phyloP scores from a whole-genome alignment of 2,888 invertebrate species.

The Heteromyza rotundicornis region DNA sequence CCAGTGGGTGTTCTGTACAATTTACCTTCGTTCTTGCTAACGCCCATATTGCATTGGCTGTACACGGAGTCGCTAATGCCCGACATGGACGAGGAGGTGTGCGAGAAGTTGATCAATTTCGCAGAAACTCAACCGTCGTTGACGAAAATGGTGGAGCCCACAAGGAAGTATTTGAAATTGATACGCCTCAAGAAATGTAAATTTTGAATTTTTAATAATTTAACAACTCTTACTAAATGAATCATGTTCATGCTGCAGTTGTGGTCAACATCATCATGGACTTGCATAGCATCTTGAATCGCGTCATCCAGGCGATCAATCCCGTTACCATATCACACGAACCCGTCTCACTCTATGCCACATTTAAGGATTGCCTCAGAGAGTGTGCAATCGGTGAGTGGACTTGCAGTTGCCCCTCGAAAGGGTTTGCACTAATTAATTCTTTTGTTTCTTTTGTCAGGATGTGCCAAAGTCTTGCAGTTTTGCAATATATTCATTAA shows the following conservation, averaged over 20 bases:
- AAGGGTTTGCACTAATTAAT: not conserved
- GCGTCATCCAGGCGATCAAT: conserved; percentile 68
- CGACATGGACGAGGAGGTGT: conserved; percentile 67
- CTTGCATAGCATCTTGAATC: conserved; percentile 69
- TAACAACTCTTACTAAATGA: no score
- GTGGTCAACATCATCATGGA: conserved; percentile 70
- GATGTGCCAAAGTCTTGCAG: conserved; percentile 66
- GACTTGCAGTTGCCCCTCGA: not conserved
- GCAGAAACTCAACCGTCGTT: conserved; percentile 67
- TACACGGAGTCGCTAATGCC: conserved; percentile 71
- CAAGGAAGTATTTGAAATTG: conserved; percentile 69
- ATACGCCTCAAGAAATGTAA: conserved; percentile 71
- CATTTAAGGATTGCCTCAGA: conserved; percentile 69
- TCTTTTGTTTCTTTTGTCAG: conserved; percentile 46
- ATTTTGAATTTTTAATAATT: conserved; percentile 35
- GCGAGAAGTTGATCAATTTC: conserved; percentile 66
- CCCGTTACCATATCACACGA: conserved; percentile 63
- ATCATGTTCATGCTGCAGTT: conserved; percentile 64
- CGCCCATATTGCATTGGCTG: conserved; percentile 69
- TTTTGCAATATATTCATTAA: conserved; percentile 72
- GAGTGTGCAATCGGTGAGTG: conserved; percentile 68
- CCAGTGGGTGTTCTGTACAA: conserved; percentile 67
- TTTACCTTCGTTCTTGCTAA: conserved; percentile 68
- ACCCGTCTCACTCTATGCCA: conserved; percentile 68
- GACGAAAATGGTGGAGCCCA: conserved; percentile 66